Conservation (phyloP, 2,888 invertebrate genomes). For the Eugnorisma glareosa region DNA sequence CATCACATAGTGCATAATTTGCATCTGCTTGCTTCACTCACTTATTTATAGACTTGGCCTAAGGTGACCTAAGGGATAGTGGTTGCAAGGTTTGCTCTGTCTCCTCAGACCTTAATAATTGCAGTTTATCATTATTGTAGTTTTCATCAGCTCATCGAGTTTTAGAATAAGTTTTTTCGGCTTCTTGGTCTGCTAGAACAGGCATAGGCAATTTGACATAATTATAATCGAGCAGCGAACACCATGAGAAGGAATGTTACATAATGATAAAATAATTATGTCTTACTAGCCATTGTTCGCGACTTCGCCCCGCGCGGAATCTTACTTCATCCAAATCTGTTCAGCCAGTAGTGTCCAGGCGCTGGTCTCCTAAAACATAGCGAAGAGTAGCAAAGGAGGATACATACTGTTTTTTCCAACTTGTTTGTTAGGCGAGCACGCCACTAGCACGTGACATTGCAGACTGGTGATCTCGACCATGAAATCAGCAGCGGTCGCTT, state of each 20-base stretch:
- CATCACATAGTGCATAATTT: constrained; percentile 36
- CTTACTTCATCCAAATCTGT: not conserved
- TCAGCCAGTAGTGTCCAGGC: not conserved
- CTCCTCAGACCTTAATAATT: not conserved
- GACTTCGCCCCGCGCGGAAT: too few relatives aligned
- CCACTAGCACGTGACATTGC: not conserved
- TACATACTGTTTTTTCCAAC: not conserved
- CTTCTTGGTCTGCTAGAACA: too few relatives aligned
- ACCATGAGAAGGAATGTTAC: too few relatives aligned
- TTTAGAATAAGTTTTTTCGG: too few relatives aligned
- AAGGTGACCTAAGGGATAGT: not conserved
- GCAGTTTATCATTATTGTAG: not conserved
- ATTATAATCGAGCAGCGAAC: too few relatives aligned
- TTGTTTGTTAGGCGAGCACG: not conserved
- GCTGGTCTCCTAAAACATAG: not conserved
- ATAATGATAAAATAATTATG: too few relatives aligned
- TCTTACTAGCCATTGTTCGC: too few relatives aligned
- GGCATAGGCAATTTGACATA: not conserved
- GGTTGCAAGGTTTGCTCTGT: not conserved
- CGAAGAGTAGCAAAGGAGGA: too few relatives aligned
- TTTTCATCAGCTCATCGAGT: not conserved
- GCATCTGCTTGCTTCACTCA: constrained; percentile 44
- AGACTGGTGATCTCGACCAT: not conserved
- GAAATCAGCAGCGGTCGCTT: not conserved
- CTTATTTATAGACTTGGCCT: constrained; percentile 32